Conservation (phyloP, 2,888 invertebrate species). For the Brachypterus glaber region DNA sequence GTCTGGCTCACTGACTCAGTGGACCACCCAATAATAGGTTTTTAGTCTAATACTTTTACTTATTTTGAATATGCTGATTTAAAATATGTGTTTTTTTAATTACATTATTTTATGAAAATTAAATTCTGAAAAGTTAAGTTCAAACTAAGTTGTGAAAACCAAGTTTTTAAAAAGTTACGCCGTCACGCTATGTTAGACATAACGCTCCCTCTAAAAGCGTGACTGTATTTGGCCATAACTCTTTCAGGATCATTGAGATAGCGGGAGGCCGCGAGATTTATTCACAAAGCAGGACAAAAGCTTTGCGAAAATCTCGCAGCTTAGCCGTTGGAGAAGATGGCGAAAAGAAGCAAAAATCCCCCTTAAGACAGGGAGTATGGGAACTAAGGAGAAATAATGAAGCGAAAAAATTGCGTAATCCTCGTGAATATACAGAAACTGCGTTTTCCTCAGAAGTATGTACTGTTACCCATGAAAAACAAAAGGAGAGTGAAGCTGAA, state of each 20-base stretch:
- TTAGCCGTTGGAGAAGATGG: slow-evolving; percentile 32
- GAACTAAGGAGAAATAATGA: slow-evolving; percentile 45
- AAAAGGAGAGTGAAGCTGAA: slow-evolving; percentile 30
- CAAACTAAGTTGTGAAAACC: too few relatives aligned
- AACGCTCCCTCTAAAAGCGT: slow-evolving; percentile 3
- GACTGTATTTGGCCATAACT: too few relatives aligned
- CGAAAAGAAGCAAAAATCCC: slow-evolving; percentile 45
- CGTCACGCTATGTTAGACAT: too few relatives aligned
- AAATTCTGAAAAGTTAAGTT: too few relatives aligned
- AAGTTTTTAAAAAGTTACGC: too few relatives aligned
- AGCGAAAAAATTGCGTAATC: slow-evolving; percentile 36
- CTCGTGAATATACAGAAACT: slow-evolving; percentile 51
- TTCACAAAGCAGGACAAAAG: slow-evolving; percentile 73
- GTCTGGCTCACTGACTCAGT: too few relatives aligned
- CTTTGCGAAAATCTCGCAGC: slow-evolving; percentile 60
- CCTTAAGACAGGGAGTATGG: slow-evolving; percentile 48
- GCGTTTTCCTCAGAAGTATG: slow-evolving; percentile 53
- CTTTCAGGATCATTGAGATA: slow-evolving; percentile 57
- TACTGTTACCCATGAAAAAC: slow-evolving; percentile 43
- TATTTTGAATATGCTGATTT: too few relatives aligned
- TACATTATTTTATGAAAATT: too few relatives aligned
- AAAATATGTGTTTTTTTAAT: too few relatives aligned
- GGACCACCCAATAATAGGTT: too few relatives aligned
- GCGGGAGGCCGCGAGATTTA: slow-evolving; percentile 78
- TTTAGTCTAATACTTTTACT: too few relatives aligned